Base-by-base conservation (phyloP, 2,888 invertebrate species). In the Stratiomys singularior region DNA sequence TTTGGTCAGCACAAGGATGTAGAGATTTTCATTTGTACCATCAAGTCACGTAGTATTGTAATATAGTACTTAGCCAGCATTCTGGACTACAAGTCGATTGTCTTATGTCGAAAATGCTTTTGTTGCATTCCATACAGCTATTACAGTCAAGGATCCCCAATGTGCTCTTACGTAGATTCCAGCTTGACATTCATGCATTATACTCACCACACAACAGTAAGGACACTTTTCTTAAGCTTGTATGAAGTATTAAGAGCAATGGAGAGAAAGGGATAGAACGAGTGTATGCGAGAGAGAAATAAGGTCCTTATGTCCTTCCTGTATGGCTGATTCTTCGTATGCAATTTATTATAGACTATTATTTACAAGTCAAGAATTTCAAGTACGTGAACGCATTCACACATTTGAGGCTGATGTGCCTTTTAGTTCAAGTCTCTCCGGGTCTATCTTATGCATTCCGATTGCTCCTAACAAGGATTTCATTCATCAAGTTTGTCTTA, bases 361-460 rank as follows among this genome's bases (percentile, higher is more conserved):
- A 60, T 60, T 60, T 23, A 60, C 58, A 60, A 21, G 58, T 60
- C 23, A 4, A 60, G 25, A 60, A 60, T 60, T 60, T 60, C 58
- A 23, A 60, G 58, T 23, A 60, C 23, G 58, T 60, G 25, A 60
- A 60, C 52, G 52, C 18, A 52, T 18, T 52, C 25, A 60, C 23
- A 60, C 58, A 25, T 60, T 60, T 37, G 37, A 9, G 3, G 21
- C 23, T 4, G 11, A 4, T 9, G n/a, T 25, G 15, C 15, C 52
- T 52, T 52, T 18, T 15, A 52, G 52, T 15, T n/a, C 15, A n/a
- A 52, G 18, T 52, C 52, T 52, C 18, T 13, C n/a, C 15, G n/a
- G 37, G 37, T 37, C 37, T 37, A 3, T 37, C 37, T 3, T 37
- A 37, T 37, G 37, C 37, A 37, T 37, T 37, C 37, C 37, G 9